phyloP scores from a whole-genome alignment of 2,113 vertebrate species.

The Rousettus leschenaultii region DNA sequence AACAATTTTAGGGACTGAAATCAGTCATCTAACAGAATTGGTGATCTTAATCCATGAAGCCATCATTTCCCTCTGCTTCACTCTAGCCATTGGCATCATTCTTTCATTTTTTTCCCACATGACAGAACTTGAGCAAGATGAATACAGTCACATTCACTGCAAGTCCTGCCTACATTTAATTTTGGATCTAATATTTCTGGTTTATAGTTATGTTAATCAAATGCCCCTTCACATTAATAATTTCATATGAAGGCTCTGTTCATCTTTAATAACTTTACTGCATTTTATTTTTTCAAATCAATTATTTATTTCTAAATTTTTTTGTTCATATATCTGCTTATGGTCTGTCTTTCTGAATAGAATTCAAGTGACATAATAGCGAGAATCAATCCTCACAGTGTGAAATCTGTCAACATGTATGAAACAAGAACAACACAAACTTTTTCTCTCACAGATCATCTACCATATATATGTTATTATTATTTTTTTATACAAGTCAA shows the following conservation, averaged over 20 bases:
- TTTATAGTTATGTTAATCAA: not conserved
- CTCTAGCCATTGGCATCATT: not conserved
- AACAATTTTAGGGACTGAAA: not conserved
- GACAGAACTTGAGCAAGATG: not conserved
- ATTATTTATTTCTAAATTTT: not conserved
- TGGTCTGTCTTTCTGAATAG: not conserved
- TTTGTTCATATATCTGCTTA: not conserved
- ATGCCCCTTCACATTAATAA: not conserved
- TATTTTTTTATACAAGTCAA: not conserved
- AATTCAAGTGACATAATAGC: not conserved
- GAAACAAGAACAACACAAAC: not conserved
- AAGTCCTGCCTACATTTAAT: not conserved
- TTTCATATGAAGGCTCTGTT: not conserved
- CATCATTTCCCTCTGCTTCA: not conserved
- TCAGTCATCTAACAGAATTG: not conserved
- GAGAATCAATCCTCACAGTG: not conserved
- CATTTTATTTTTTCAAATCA: not conserved
- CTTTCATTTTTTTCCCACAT: not conserved
- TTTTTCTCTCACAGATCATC: not conserved
- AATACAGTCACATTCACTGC: not conserved
- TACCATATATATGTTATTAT: not conserved
- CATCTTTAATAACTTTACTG: not conserved
- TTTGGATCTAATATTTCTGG: not conserved
- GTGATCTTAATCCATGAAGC: not conserved
- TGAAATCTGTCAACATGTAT: not conserved